Conservation (phyloP, 1,140 invertebrate species). For the Drosophila kikkawai region DNA sequence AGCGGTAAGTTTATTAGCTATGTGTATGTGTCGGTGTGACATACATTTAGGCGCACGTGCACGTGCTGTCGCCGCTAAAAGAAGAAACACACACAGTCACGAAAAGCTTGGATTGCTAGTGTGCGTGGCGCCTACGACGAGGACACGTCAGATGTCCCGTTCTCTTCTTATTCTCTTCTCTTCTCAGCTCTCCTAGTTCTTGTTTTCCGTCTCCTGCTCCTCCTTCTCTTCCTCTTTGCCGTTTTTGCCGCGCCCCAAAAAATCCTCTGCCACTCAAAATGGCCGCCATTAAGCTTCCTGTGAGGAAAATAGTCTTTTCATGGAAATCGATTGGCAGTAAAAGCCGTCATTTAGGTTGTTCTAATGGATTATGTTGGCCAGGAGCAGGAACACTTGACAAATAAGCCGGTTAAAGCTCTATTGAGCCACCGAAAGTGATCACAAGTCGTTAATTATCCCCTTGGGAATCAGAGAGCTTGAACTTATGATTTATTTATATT, state of each 20-base stretch:
- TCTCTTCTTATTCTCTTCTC: conserved; percentile 7
- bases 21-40: conserved; percentile 36
- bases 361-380: conserved; percentile 13
- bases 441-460: not conserved
- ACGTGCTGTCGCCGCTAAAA: conserved; percentile 44
- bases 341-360: conserved; percentile 13
- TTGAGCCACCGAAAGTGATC: not conserved
- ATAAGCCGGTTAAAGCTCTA: not conserved
- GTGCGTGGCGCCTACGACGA: conserved; percentile 39
- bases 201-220: not conserved
- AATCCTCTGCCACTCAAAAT: conserved; percentile 38
- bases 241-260: conserved; percentile 48
- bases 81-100: conserved; percentile 13
- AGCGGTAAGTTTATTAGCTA: conserved; percentile 62
- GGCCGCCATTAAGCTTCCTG: conserved; percentile 36
- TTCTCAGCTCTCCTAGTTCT: not conserved
- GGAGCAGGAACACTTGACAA: not conserved
- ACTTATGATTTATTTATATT: not conserved
- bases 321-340: conserved; percentile 39
- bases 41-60: conserved; percentile 70
- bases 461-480: too few species aligned
- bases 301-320: conserved; percentile 22
- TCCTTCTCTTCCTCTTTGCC: not conserved
- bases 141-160: conserved; percentile 49
- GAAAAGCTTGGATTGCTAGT: conserved; percentile 15